Evolutionary conservation across 2,888 invertebrate genomes (phyloP).

Genomic region (Protonemura montana): DNA sequence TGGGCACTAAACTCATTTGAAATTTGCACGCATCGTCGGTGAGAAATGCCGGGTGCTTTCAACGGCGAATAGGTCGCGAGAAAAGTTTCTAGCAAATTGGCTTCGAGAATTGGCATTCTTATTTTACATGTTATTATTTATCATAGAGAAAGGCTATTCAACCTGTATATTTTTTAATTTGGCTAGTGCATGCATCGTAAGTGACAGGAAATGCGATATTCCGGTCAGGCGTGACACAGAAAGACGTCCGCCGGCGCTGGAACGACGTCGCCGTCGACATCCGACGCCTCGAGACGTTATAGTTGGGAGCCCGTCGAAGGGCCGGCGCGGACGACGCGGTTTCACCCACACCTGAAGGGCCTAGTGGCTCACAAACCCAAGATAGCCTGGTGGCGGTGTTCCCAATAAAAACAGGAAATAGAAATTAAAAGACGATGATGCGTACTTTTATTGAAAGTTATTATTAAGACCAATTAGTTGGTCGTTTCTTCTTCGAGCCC

Average conservation of each 20-base stretch:
- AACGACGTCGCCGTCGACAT: not conserved
- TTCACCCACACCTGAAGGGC: conserved; percentile 14
- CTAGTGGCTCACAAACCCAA: not conserved
- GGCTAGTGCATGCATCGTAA: not conserved
- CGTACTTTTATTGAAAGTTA: conserved; percentile 15
- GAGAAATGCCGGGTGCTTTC: not conserved
- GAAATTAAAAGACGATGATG: conserved; percentile 23
- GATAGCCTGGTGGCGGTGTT: not conserved
- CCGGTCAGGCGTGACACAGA: conserved; percentile 7
- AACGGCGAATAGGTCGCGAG: not conserved
- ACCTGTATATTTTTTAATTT: conserved; percentile 12
- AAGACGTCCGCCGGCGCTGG: not conserved
- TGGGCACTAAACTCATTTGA: not conserved
- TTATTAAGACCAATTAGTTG: conserved; percentile 12
- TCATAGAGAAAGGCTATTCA: conserved; percentile 12
- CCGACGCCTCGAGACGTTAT: not conserved
- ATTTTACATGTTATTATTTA: not conserved
- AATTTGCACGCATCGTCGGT: not conserved
- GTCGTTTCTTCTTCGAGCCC: not conserved
- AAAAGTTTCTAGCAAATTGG: not conserved
- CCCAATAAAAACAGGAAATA: conserved; percentile 34
- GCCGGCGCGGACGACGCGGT: not conserved
- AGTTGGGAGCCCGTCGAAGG: not conserved
- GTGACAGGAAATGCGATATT: conserved; percentile 7
- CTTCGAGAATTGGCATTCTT: not conserved